These are phyloP conservation scores for Melanotaenia duboulayi DNA, from an alignment of 2,113 vertebrate genomes.

Conservation along the genomic window DNA sequence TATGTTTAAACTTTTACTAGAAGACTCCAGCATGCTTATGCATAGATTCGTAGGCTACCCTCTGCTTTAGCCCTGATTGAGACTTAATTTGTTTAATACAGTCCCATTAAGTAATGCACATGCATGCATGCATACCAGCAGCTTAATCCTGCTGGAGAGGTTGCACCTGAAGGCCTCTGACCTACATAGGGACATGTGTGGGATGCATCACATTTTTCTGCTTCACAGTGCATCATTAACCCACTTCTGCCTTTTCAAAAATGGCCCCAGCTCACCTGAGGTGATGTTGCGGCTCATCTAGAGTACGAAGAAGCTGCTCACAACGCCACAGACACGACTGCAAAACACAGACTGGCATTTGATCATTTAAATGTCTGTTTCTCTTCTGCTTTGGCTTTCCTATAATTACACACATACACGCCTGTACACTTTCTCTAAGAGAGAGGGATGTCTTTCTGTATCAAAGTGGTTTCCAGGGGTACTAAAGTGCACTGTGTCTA, in stretches of 20 bases:
- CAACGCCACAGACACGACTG: not conserved
- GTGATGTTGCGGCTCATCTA: not conserved
- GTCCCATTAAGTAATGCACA: slow-evolving; percentile 22
- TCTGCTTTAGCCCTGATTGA: slow-evolving; percentile 6
- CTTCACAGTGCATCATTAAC: slow-evolving; percentile 49
- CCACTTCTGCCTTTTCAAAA: slow-evolving; percentile 17
- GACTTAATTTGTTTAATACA: slow-evolving; percentile 3
- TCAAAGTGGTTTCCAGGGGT: slow-evolving; percentile 56
- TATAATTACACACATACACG: slow-evolving; percentile 17
- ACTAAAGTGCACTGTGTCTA: slow-evolving; percentile 56
- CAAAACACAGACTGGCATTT: not conserved
- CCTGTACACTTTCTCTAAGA: slow-evolving; percentile 4
- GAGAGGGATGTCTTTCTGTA: slow-evolving; percentile 15
- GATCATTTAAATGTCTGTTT: not conserved
- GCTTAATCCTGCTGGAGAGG: slow-evolving; percentile 29
- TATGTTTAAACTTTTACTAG: slow-evolving; percentile 26
- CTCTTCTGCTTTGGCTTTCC: slow-evolving; percentile 9
- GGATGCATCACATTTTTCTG: slow-evolving; percentile 51
- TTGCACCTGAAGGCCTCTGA: slow-evolving; percentile 51
- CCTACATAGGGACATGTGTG: slow-evolving; percentile 54
- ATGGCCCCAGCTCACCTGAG: slow-evolving; percentile 41
- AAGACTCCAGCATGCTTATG: not conserved
- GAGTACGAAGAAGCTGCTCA: not conserved
- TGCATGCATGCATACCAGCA: not conserved
- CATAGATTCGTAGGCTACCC: slow-evolving; percentile 1